Base-by-base conservation (phyloP, 2,797 vertebrate species). In the Bradypus variegatus region DNA sequence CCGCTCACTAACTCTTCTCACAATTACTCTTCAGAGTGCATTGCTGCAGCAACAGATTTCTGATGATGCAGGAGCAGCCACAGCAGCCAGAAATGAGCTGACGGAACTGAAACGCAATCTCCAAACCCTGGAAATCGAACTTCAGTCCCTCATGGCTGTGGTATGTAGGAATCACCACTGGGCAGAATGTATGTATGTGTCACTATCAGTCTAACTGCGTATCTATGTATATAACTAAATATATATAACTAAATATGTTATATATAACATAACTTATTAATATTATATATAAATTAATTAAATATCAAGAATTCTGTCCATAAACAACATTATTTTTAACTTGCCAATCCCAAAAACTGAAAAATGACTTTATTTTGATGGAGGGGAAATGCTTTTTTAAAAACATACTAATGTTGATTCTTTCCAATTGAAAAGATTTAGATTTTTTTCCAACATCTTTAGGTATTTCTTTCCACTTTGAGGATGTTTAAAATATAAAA, bases 41-140 rank as follows among this genome's bases (percentile, higher is more conserved):
- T 86, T 80, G 0, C 93, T 98, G 76, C 96, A 94, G 12, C 93
- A 95, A 45, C 95, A 97, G 89, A 97, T 97, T 67, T 94, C 89
- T 2, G 90, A 94, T 1, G 96, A 93, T 2, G 93, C 91, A 3
- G 95, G 95, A 18, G 93, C 95, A 2, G 92, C 93, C 73, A 84
- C 93, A 1, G 91, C 91, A 14, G 97, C 96, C 77, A 96, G 92
- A 85, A 96, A 91, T 1, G 95, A 97, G 92, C 94, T 97, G 60
- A 95, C 75, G 0, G 97, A 97, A 31, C 83, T 97, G 87, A 97
- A 90, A 77, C 95, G 95, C 80, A 96, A 76, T 2, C 85, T 97
- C 77, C 97, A 97, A 72, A 95, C 76, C n/a, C 70, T 97, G 90
- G 97, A 97, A 58, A 97, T 97, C 78, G 97, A 97, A 82, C 96